phyloP scores from a whole-genome alignment of 2,888 invertebrate genomes.

The Limnephilus auricula region DNA sequence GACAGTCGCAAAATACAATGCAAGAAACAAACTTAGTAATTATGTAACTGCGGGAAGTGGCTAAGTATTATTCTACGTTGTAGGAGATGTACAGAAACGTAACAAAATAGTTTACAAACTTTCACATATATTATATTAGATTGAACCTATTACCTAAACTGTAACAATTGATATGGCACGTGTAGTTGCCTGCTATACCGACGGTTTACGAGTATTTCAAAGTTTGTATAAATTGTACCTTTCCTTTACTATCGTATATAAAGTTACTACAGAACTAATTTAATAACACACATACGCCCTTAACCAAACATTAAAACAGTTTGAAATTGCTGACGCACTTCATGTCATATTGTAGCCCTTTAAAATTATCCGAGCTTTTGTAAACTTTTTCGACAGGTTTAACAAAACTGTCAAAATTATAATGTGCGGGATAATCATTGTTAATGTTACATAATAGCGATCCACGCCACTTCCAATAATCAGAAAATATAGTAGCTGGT shows the following conservation, averaged over 20 bases:
- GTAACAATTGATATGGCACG: neutral
- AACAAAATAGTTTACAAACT: neutral
- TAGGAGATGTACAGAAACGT: neutral
- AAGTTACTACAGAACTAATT: neutral
- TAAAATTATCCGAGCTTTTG: neutral
- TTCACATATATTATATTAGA: neutral
- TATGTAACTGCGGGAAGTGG: neutral
- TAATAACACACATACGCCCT: neutral
- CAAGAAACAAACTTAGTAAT: neutral
- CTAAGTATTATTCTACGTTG: neutral
- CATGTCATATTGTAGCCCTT: neutral
- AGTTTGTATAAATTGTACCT: neutral
- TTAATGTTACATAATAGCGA: neutral
- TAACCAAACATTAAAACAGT: neutral
- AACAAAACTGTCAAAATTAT: neutral
- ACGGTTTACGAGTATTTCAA: neutral
- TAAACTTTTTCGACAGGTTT: conserved; percentile 2
- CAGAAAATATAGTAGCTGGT: neutral
- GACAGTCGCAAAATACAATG: neutral
- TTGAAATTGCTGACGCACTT: neutral
- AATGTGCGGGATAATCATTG: neutral
- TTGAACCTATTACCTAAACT: neutral
- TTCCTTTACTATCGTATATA: neutral
- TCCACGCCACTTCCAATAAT: neutral
- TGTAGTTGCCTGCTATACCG: neutral